Percentiles rank a stretch among this genome's conserved stretches.
These are phyloP conservation scores for Phacellophora camtschatica DNA, from an alignment of 30 jellyfish, hydroid and myxozoan species.

Conservation along the genomic window DNA sequence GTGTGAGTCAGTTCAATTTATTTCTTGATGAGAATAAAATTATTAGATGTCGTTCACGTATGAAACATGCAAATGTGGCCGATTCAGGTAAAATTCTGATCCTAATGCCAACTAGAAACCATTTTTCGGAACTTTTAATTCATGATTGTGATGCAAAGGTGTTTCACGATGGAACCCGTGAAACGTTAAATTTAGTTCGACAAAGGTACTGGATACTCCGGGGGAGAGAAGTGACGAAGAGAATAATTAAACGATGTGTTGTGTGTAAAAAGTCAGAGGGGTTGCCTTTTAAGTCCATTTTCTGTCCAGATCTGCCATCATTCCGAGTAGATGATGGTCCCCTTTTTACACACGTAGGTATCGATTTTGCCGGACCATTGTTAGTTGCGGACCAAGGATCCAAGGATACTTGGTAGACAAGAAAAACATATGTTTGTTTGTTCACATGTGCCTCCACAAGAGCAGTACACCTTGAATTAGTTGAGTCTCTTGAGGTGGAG, in stretches of 20 bases:
- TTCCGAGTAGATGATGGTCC: slow-evolving; percentile 46
- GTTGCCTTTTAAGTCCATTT: neutral
- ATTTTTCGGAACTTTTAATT: neutral
- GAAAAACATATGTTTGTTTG: slow-evolving; percentile 22
- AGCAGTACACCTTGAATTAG: too few species aligned
- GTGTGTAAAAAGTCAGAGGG: slow-evolving; percentile 12
- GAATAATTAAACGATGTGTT: neutral
- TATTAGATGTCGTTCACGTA: slow-evolving; percentile 15
- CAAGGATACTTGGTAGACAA: too few species aligned
- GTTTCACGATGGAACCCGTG: slow-evolving; percentile 36
- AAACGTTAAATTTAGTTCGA: slow-evolving; percentile 7
- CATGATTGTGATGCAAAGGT: slow-evolving; percentile 6
- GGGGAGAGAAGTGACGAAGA: slow-evolving; percentile 13
- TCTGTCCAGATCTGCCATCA: slow-evolving; percentile 16
- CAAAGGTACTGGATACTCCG: slow-evolving; percentile 4
- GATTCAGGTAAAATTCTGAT: slow-evolving; percentile 38
- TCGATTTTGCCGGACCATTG: slow-evolving; percentile 47
- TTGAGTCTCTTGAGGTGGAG: too few species aligned
- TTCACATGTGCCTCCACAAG: slow-evolving; percentile 44
- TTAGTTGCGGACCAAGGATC: neutral
- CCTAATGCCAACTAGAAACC: slow-evolving; percentile 3
- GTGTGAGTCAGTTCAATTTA: slow-evolving; percentile 24
- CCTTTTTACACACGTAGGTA: slow-evolving; percentile 28
- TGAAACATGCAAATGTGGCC: neutral
- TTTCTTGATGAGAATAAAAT: slow-evolving; percentile 11